These are phyloP conservation scores for Priocnemis perturbator DNA, from an alignment of 2,888 invertebrate species.

Conservation along the genomic window DNA sequence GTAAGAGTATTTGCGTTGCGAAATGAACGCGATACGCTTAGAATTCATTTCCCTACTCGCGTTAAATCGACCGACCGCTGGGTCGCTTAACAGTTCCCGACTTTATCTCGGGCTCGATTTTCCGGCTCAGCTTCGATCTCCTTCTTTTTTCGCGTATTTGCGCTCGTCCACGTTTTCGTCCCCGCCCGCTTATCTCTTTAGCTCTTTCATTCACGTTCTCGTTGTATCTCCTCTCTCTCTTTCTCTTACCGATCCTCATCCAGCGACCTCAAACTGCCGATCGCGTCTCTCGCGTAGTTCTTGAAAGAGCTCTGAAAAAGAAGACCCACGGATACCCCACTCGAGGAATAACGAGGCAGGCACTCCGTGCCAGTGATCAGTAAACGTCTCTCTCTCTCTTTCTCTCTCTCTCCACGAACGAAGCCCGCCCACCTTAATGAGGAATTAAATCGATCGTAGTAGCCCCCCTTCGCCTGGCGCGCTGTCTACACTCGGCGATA, in stretches of 20 bases:
- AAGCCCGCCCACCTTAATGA: conserved; percentile 13
- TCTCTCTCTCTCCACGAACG: conserved; percentile 13
- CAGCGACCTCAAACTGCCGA: no score
- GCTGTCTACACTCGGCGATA: no score
- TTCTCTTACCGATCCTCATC: no score
- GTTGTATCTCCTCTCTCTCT: neutral
- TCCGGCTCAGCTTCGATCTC: no score
- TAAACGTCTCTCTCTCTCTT: no score
- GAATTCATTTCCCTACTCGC: no score
- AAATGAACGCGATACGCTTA: no score
- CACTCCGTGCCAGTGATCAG: conserved; percentile 22
- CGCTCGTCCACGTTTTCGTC: neutral
- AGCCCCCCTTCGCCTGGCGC: conserved; percentile 11
- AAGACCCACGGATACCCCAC: conserved; percentile 34
- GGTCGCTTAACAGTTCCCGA: conserved; percentile 16
- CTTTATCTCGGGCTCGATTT: conserved; percentile 10
- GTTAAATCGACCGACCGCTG: conserved; percentile 14
- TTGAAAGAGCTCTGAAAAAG: conserved; percentile 18
- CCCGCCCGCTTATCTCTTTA: neutral
- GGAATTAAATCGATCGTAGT: conserved; percentile 33
- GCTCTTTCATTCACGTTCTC: neutral
- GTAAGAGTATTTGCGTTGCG: no score
- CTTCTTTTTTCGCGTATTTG: no score
- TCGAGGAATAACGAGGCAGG: conserved; percentile 44
- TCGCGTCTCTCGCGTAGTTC: conserved; percentile 16